Conservation (phyloP, 2,888 invertebrate genomes). For the Coremacera marginata region DNA sequence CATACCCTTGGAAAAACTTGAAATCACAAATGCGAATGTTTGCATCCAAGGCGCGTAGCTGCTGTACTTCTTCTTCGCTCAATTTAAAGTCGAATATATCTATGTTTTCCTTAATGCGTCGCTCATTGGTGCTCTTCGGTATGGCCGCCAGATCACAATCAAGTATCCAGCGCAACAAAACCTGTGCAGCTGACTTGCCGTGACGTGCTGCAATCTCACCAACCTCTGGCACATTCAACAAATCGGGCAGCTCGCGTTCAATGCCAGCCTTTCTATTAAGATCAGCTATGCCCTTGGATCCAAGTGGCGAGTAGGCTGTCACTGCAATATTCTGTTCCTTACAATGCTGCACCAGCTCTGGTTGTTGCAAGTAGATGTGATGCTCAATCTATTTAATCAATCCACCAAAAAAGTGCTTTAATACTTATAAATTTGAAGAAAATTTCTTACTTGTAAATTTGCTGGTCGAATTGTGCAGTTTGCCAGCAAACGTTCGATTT, state of each 20-base stretch:
- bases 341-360: slow-evolving; percentile 75
- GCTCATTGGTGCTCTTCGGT: slow-evolving; percentile 85
- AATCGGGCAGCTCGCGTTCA: slow-evolving; percentile 74
- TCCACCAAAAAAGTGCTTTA: background rate
- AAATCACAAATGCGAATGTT: slow-evolving; percentile 80
- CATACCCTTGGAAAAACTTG: slow-evolving; percentile 76
- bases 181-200: slow-evolving; percentile 80
- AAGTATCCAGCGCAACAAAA: slow-evolving; percentile 78
- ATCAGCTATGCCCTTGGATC: slow-evolving; percentile 77
- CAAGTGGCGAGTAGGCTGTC: slow-evolving; percentile 85
- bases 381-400: slow-evolving; percentile 75
- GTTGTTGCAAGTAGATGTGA: slow-evolving; percentile 83
- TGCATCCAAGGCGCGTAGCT: slow-evolving; percentile 75
- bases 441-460: slow-evolving; percentile 70
- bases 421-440: too few relatives aligned
- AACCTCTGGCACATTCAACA: slow-evolving; percentile 75
- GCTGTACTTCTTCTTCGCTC: slow-evolving; percentile 73
- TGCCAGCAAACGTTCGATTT: slow-evolving; percentile 77
- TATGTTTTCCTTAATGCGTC: slow-evolving; percentile 82
- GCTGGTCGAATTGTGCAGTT: slow-evolving; percentile 75
- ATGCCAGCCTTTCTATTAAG: slow-evolving; percentile 64
- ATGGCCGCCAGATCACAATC: slow-evolving; percentile 82
- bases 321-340: slow-evolving; percentile 76
- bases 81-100: slow-evolving; percentile 81
- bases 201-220: slow-evolving; percentile 73